Conservation (phyloP, 2,113 vertebrate genomes). For the Ceyx melanurus region DNA sequence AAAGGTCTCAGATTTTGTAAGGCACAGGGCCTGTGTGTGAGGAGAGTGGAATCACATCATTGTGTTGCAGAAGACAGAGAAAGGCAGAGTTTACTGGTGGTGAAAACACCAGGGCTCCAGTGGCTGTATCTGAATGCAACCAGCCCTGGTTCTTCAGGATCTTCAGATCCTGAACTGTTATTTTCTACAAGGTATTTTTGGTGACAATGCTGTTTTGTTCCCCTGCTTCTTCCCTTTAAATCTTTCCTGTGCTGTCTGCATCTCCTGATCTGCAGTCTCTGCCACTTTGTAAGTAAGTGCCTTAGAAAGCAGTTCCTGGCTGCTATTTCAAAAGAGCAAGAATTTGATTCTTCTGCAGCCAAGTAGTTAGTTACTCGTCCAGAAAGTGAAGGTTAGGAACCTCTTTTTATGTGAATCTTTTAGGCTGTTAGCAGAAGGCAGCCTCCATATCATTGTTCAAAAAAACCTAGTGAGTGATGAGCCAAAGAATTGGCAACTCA, state of each 20-base stretch:
- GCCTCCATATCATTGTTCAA: not conserved
- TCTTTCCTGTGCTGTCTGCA: not conserved
- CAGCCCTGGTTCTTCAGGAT: not conserved
- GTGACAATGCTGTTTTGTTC: not conserved
- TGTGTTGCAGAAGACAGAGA: not conserved
- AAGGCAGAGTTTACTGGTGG: not conserved
- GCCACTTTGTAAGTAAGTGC: not conserved
- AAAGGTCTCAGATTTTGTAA: not conserved
- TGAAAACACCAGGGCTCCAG: not conserved
- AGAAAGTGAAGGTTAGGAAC: not conserved
- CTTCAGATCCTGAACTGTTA: not conserved
- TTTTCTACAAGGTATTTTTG: not conserved
- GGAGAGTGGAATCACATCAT: not conserved
- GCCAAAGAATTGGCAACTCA: not conserved
- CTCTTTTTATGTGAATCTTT: not conserved
- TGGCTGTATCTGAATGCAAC: not conserved
- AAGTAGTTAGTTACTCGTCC: not conserved
- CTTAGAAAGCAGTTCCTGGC: not conserved
- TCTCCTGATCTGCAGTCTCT: not conserved
- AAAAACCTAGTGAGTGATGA: not conserved
- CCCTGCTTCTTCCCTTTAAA: not conserved
- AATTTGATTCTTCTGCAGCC: not conserved
- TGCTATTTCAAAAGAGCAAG: not conserved
- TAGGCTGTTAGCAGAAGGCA: not conserved
- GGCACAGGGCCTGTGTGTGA: not conserved